Evolutionary conservation across 2,113 vertebrate species (phyloP).

Genomic region (Pygathrix nemaeus): DNA sequence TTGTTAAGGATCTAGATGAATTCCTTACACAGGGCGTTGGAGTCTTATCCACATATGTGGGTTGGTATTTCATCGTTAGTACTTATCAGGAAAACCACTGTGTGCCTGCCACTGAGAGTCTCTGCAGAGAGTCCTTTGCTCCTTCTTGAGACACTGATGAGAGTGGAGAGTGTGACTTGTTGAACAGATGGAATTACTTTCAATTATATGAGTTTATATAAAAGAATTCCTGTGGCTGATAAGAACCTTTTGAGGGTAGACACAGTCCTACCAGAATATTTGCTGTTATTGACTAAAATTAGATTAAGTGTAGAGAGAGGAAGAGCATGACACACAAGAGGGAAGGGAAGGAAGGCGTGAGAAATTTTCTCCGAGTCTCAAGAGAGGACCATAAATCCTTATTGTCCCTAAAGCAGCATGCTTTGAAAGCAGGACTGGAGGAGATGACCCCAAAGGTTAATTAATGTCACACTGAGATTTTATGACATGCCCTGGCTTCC

Average conservation of each 20-base stretch:
- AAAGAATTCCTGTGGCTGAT: constrained; percentile 47
- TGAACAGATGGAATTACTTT: constrained; percentile 14
- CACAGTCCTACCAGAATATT: neutral
- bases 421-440: constrained; percentile 40
- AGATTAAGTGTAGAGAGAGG: neutral
- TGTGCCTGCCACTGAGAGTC: constrained; percentile 19
- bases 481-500: constrained; percentile 7
- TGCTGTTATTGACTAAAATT: neutral
- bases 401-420: neutral
- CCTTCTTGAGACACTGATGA: constrained; percentile 14
- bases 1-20: neutral
- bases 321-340: neutral
- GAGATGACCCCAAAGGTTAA: constrained; percentile 50
- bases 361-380: neutral
- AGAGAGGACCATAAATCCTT: neutral
- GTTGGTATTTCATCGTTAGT: neutral
- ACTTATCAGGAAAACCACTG: neutral
- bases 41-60: neutral
- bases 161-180: constrained; percentile 5
- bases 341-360: neutral
- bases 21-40: neutral
- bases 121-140: neutral
- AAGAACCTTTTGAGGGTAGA: constrained; percentile 14
- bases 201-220: neutral
- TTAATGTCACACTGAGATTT: constrained; percentile 49